These are phyloP conservation scores for Eilema caniola DNA, from an alignment of 2,888 invertebrate species.

Conservation along the genomic window DNA sequence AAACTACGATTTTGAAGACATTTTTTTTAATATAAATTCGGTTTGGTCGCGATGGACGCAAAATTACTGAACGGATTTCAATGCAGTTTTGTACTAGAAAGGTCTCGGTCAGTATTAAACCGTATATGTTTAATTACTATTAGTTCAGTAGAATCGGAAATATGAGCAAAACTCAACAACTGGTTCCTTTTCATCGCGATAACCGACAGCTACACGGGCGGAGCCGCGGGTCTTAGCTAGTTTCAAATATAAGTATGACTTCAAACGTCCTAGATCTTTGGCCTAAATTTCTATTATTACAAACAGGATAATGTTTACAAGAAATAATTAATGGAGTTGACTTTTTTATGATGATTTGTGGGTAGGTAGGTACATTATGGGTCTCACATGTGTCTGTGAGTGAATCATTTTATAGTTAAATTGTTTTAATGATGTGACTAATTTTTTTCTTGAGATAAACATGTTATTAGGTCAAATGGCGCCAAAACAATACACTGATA, in stretches of 20 bases:
- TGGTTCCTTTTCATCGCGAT: no score
- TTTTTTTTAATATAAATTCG: no score
- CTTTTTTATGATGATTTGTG: background rate
- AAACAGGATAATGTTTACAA: constrained; percentile 9
- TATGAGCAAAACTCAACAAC: no score
- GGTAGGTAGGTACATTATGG: background rate
- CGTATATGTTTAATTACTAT: no score
- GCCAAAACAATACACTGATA: background rate
- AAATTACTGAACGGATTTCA: no score
- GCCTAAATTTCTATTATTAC: background rate
- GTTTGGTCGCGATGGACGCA: no score
- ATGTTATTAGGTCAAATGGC: constrained; percentile 1
- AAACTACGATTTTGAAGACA: no score
- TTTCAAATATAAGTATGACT: background rate
- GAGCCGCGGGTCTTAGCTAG: background rate
- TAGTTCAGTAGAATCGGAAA: no score
- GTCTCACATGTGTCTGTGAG: constrained; percentile 8
- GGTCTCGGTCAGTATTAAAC: no score
- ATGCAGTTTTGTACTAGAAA: no score
- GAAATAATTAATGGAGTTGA: constrained; percentile 1
- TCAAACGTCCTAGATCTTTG: background rate
- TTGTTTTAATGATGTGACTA: background rate
- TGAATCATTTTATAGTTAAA: constrained; percentile 13
- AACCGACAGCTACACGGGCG: no score
- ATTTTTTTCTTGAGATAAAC: background rate